Percentiles rank a stretch among this genome's conserved stretches.
Conservation (phyloP, 2,888 invertebrate species). For the Ormyrus pomaceus region DNA sequence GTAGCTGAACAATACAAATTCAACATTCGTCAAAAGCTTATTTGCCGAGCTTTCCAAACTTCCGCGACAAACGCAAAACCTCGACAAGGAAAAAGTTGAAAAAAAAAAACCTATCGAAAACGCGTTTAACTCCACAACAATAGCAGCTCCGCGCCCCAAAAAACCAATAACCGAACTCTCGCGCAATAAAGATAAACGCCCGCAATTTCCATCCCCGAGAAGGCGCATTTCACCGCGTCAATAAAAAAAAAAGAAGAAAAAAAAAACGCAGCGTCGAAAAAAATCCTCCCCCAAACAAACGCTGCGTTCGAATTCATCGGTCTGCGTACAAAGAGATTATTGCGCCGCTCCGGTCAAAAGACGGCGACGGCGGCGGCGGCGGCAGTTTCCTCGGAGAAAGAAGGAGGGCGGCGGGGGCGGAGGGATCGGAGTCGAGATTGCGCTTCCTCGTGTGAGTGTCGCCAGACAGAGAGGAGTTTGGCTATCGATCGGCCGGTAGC, state of each 20-base stretch:
- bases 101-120: no score
- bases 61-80: no score
- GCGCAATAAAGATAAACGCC: slow-evolving; percentile 20
- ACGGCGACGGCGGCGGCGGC: not conserved
- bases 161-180: not conserved
- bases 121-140: no score
- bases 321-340: slow-evolving; percentile 35
- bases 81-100: no score
- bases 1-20: no score
- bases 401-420: not conserved
- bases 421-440: slow-evolving; percentile 3
- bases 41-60: no score
- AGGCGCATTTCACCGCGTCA: not conserved
- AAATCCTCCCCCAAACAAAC: slow-evolving; percentile 15
- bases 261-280: not conserved
- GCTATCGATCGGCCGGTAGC: slow-evolving; percentile 71
- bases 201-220: slow-evolving; percentile 9
- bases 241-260: slow-evolving; percentile 14
- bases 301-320: slow-evolving; percentile 35
- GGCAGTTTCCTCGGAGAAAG: not conserved
- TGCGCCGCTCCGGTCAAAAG: slow-evolving; percentile 27
- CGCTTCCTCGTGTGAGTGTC: slow-evolving; percentile 60
- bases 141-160: not conserved
- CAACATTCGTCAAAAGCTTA: no score
- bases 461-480: slow-evolving; percentile 72